These are phyloP conservation scores for Rhagoletis zephyria DNA, from an alignment of 1,140 invertebrate genomes.

Conservation along the genomic window DNA sequence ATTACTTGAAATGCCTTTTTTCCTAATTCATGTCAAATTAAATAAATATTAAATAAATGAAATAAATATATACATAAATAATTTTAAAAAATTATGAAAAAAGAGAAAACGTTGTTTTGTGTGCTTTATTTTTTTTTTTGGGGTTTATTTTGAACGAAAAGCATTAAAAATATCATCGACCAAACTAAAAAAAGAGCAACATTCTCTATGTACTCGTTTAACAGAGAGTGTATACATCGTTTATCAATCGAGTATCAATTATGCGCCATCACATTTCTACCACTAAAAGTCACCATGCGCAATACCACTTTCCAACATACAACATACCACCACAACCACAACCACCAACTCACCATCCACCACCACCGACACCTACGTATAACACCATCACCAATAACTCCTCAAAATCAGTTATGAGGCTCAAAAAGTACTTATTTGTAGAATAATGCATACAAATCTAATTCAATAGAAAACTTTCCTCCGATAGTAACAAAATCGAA, in stretches of 20 bases:
- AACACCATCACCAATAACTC: conserved; percentile 11
- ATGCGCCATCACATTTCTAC: conserved; percentile 49
- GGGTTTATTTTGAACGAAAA: not conserved
- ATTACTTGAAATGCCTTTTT: conserved; percentile 11
- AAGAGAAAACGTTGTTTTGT: not conserved
- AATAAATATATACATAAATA: conserved; percentile 37
- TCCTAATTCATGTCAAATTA: conserved; percentile 34
- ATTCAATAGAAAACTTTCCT: not conserved
- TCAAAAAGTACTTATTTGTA: not conserved
- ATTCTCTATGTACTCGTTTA: not conserved
- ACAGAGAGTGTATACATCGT: not conserved
- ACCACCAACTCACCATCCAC: conserved; percentile 24
- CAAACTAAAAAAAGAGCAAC: too few species aligned
- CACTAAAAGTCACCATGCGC: conserved; percentile 48
- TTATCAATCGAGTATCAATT: conserved; percentile 39
- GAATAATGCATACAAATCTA: not conserved
- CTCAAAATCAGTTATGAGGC: not conserved
- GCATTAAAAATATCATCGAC: conserved; percentile 27
- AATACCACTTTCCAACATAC: conserved; percentile 26
- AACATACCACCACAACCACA: not conserved
- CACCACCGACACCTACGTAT: conserved; percentile 24
- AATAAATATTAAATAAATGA: conserved; percentile 16
- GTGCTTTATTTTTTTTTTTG: conserved; percentile 14
- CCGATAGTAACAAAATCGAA: not conserved
- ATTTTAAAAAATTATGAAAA: not conserved